phyloP scores from a whole-genome alignment of 1,140 invertebrate genomes.

The Meloidogyne chitwoodi region DNA sequence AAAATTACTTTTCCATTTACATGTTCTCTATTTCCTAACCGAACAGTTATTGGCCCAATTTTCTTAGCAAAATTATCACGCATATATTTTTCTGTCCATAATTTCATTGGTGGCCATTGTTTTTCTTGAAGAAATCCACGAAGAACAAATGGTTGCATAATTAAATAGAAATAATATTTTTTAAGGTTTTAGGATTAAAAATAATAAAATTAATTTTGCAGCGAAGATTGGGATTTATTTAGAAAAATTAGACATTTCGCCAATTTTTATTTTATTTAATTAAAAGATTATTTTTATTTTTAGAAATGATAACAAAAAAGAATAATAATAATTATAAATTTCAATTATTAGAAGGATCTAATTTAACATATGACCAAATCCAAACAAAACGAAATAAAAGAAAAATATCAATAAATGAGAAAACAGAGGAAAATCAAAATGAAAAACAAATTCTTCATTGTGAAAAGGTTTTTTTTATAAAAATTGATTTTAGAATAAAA shows the following conservation, averaged over 20 bases:
- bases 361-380: background rate
- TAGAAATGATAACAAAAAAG: background rate
- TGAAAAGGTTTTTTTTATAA: background rate
- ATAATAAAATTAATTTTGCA: too few species aligned
- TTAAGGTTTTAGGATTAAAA: too few species aligned
- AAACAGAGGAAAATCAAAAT: background rate
- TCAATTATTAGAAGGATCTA: background rate
- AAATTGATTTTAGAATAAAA: conserved; percentile 1
- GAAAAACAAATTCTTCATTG: background rate
- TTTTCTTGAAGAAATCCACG: conserved; percentile 5
- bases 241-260: too few species aligned
- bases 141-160: conserved; percentile 24
- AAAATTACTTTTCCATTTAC: conserved; percentile 1
- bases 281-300: background rate
- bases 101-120: conserved; percentile 1
- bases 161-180: too few species aligned
- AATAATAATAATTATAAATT: background rate
- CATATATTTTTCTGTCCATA: conserved; percentile 14
- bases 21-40: conserved; percentile 7
- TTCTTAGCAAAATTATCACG: background rate
- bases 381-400: background rate
- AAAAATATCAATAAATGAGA: background rate
- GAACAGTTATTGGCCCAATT: background rate
- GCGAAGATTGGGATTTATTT: too few species aligned
- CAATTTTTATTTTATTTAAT: background rate